phyloP scores from a whole-genome alignment of 2,113 vertebrate species.

The Diphyllodes magnificus region DNA sequence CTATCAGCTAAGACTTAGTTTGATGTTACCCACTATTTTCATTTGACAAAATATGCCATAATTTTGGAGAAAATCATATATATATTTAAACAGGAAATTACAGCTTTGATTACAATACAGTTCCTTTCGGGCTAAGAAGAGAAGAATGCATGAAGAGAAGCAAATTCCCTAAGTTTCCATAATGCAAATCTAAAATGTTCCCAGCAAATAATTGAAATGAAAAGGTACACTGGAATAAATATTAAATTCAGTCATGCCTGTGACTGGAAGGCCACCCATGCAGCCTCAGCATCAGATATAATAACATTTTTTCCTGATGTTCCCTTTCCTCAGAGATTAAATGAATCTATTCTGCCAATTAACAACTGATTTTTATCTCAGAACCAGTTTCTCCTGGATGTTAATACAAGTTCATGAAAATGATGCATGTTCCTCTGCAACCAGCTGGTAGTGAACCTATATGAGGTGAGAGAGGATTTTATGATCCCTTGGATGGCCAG shows the following conservation, averaged over 20 bases:
- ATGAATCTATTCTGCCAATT: background rate
- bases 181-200: conserved; percentile 9
- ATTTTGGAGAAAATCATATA: conserved; percentile 15
- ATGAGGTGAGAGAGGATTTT: background rate
- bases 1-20: conserved; percentile 1
- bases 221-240: conserved; percentile 3
- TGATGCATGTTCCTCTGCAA: background rate
- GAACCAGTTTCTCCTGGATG: background rate
- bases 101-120: background rate
- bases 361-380: background rate
- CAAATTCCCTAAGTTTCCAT: background rate
- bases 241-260: background rate
- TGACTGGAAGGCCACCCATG: background rate
- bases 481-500: background rate
- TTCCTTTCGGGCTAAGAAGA: conserved; percentile 4
- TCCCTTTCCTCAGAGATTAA: background rate
- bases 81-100: conserved; percentile 13
- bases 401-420: background rate
- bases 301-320: background rate
- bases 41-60: conserved; percentile 25
- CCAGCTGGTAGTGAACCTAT: background rate
- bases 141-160: background rate
- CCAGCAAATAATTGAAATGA: background rate
- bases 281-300: background rate
- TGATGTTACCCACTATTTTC: conserved; percentile 27